Conservation (phyloP, 2,888 invertebrate genomes). For the Dicranocentrus wangi region DNA sequence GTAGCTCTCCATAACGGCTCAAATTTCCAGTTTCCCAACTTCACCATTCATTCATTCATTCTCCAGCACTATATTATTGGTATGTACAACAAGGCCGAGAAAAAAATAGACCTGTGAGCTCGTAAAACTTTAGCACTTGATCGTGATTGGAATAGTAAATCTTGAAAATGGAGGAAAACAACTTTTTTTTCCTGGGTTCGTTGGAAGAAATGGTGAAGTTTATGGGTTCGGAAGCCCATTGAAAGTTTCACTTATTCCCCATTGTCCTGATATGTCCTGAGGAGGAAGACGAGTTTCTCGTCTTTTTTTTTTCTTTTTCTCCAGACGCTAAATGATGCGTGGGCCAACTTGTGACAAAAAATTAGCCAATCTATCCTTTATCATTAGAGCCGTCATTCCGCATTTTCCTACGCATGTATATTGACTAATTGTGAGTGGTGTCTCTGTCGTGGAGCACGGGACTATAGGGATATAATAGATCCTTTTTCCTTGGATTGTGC, state of each 20-base stretch:
- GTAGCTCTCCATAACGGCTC: neutral
- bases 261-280: neutral
- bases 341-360: slow-evolving; percentile 3
- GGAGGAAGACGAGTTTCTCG: neutral
- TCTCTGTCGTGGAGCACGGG: neutral
- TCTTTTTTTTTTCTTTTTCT: neutral
- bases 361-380: neutral
- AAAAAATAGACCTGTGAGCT: slow-evolving; percentile 9
- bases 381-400: neutral
- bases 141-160: slow-evolving; percentile 39
- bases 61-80: neutral
- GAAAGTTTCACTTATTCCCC: neutral
- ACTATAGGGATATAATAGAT: neutral
- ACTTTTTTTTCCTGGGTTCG: slow-evolving; percentile 14
- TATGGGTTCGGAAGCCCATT: neutral
- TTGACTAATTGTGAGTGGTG: neutral
- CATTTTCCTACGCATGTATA: neutral
- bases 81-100: slow-evolving; percentile 9
- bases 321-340: slow-evolving; percentile 4
- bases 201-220: neutral
- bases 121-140: slow-evolving; percentile 31
- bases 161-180: neutral
- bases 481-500: neutral
- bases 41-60: slow-evolving; percentile 17
- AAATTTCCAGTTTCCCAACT: neutral